Evolutionary conservation across 2,113 vertebrate species (phyloP), one percentile per base, ranked within the genome.

Genomic region (Urocynchramus pylzowi): DNA sequence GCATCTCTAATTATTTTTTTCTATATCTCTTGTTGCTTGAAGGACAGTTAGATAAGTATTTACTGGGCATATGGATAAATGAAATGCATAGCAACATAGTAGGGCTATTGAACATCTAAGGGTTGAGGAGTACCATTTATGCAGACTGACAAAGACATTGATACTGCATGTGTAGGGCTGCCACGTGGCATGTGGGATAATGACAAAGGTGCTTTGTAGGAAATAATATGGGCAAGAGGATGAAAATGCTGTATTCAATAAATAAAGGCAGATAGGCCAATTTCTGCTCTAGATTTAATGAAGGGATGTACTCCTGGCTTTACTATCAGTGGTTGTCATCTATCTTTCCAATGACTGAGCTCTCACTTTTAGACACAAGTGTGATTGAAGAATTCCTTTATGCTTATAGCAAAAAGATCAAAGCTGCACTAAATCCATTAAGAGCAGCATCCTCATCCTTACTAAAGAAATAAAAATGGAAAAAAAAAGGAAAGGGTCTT

Each of bases 241-340:
- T 37, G 31, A 86, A 90, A 80, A 70, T 53, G 9, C 1, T 86
- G 3, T 33, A 30, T 37, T 76, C 56, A 64, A 73, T 26, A 78
- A 74, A 47, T 17, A 30, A 3, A 35, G 13, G 2, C 6, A 54
- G 47, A 35, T 3, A 60, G 31, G 49, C 14, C 31, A 60, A 47
- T 44, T 71, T 89, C 24, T 83, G 8, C 15, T 59, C 19, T 22
- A 60, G 15, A 56, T 47, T 47, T 54, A 75, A 39, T 15, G 6
- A 70, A 37, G 10, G 4, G 1, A 24, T 37, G 1, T n/a, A 31
- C 11, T 56, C 23, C 13, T 7, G 1, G 8, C 4, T 84, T 77
- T 84, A 44, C 11, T 44, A 16, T 63, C 19, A 65, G 6, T 41
- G 11, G 6, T 9, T 85, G 13, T 24, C 20, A 50, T 70, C 26